Evolutionary conservation across 2,113 vertebrate genomes (phyloP), one percentile per base, ranked within the genome.

Genomic region (Elgaria multicarinata): DNA sequence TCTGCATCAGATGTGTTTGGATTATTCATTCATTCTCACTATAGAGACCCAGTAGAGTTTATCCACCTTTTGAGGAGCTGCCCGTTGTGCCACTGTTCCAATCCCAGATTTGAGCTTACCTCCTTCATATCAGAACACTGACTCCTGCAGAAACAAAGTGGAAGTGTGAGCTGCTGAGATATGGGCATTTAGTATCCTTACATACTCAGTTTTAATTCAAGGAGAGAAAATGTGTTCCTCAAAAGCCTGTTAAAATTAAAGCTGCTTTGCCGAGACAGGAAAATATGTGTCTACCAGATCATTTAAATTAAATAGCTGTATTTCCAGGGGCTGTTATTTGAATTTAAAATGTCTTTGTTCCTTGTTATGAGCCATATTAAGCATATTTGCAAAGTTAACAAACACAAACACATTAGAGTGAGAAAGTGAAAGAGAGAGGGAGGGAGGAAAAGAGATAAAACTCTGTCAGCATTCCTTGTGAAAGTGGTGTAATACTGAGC

Each of bases 261-360:
- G 39, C 53, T 62, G 55, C 18, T 18, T 76, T 28, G 44, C n/a
- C 31, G 8, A 86, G 71, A 62, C 50, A 74, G 53, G 24, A 58
- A 86, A 75, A 86, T 44, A 76, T 58, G 24, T 33, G 16, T 86
- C 50, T 55, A 75, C 46, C 69, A 64, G 72, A 55, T 67, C 72
- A 78, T 87, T 67, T 46, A 87, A 87, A 87, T 46, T 78, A 67
- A 87, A 78, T 78, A 44, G 42, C 42, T 78, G 24, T 31, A 62
- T 77, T 87, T 78, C 85, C 58, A 87, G 42, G 42, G 58, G 75
- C 58, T 87, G 67, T 78, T 78, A 78, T 50, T 87, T 77, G 85
- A 78, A 78, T 78, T 46, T 78, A n/a, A 78, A 87, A 87, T 78
- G 58, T n/a, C 18, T 77, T 66, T 77, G 28, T 66, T 42, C 31